Base-by-base conservation (phyloP, 2,797 vertebrate species). In the Bradypodion pumilum region DNA sequence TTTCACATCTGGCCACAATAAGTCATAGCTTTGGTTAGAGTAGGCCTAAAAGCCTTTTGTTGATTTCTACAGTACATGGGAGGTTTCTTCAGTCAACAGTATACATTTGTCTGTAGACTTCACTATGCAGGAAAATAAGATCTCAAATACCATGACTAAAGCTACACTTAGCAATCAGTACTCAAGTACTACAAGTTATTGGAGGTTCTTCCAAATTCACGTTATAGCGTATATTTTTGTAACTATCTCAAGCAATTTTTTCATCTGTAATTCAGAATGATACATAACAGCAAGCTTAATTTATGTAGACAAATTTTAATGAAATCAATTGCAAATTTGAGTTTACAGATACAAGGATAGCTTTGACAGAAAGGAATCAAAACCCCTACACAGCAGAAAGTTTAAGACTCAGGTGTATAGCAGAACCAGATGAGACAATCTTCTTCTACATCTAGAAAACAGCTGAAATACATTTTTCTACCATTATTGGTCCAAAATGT, bases 401-500 rank as follows among this genome's bases (percentile, higher is more conserved):
- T 77, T 90, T 81, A 88, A 92, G 92, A 94, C 86, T 92, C 93
- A 70, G 90, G 93, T 94, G 56, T 0, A 19, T 87, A 92, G 89
- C 74, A 94, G 74, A 92, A 89, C 29, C 90, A 88, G 74, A 52
- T 69, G 23, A 59, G 29, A 92, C 89, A 93, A 85, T 87, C 87
- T 90, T 95, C 87, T 82, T 82, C 90, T 93, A 77, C 2, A 93
- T 92, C 94, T 40, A 91, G 85, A 88, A 91, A 88, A 90, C 87
- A 89, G 91, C 81, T 90, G 86, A 89, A 90, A 82, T 92, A 90
- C 80, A 92, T 84, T 93, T 73, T 85, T 91, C 79, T 93, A 82
- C 90, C 89, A 92, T 83, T 94, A 98, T 99, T 99, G 98, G 98
- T 99, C 98, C 98, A 96, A 96, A 94, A 89, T 89, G 92, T 86